Conservation (phyloP, 2,797 vertebrate species). For the Sus cebifrons region DNA sequence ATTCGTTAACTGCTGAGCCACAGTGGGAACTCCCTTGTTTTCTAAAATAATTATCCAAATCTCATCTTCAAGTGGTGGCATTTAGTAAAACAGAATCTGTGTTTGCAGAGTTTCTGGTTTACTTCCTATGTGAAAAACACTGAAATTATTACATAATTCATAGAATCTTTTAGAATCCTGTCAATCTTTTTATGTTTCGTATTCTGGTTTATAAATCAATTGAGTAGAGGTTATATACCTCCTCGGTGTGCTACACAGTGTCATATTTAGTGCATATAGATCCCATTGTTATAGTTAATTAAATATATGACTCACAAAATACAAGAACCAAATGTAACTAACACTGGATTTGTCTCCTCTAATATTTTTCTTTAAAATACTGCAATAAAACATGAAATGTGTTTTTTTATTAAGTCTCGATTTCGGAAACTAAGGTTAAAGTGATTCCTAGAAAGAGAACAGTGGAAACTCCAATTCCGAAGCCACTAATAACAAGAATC, state of each 20-base stretch:
- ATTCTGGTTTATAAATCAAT: slow-evolving; percentile 55
- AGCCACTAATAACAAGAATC: slow-evolving; percentile 17
- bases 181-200: slow-evolving; percentile 58
- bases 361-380: slow-evolving; percentile 47
- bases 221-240: slow-evolving; percentile 25
- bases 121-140: slow-evolving; percentile 63
- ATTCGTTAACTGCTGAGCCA: too few relatives aligned
- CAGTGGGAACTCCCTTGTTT: background rate
- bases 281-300: slow-evolving; percentile 12
- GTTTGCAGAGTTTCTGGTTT: slow-evolving; percentile 64
- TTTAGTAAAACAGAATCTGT: slow-evolving; percentile 59
- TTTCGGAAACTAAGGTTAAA: slow-evolving; percentile 9
- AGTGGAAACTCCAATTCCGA: slow-evolving; percentile 19
- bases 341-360: background rate
- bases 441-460: slow-evolving; percentile 14
- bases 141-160: slow-evolving; percentile 68
- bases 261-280: slow-evolving; percentile 45
- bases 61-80: background rate
- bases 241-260: slow-evolving; percentile 4
- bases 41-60: slow-evolving; percentile 29
- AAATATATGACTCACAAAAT: slow-evolving; percentile 62
- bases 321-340: slow-evolving; percentile 3
- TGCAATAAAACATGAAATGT: background rate
- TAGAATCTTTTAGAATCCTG: slow-evolving; percentile 60
- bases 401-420: background rate